Percentiles rank a stretch among this genome's conserved stretches.
phyloP scores from a whole-genome alignment of 1,140 invertebrate genomes.

The Mizuhopecten yessoensis region DNA sequence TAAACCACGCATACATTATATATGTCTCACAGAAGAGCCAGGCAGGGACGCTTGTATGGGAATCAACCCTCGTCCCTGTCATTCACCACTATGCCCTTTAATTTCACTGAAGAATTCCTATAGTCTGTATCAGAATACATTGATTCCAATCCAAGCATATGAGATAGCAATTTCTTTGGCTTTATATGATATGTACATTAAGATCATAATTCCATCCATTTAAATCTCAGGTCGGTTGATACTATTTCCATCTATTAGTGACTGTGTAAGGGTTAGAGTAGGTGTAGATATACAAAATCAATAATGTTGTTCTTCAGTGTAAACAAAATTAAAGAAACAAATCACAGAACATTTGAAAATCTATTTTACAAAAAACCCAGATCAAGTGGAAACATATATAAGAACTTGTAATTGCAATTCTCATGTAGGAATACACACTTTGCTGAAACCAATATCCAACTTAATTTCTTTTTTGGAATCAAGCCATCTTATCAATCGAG shows the following conservation, averaged over 20 bases:
- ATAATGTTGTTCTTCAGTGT: too few relatives aligned
- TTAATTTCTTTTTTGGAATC: too few relatives aligned
- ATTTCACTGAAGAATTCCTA: constrained; percentile 31
- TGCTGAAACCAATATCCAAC: too few relatives aligned
- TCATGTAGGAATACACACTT: too few relatives aligned
- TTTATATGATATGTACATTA: background rate
- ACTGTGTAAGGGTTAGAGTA: background rate
- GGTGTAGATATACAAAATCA: background rate
- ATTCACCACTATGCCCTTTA: background rate
- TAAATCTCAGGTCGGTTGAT: background rate
- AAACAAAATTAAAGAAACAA: too few relatives aligned
- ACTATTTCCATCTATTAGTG: background rate
- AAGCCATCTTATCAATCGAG: too few relatives aligned
- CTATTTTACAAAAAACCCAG: too few relatives aligned
- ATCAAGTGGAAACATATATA: too few relatives aligned
- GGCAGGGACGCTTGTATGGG: background rate
- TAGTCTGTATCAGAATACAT: background rate
- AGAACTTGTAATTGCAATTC: too few relatives aligned
- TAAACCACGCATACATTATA: background rate
- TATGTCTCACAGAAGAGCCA: background rate
- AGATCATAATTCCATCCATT: background rate
- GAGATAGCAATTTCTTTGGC: background rate
- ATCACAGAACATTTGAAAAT: too few relatives aligned
- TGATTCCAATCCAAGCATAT: background rate
- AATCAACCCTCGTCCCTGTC: background rate